Percentiles rank a stretch among this genome's conserved stretches.
Evolutionary conservation across 2,113 vertebrate species (phyloP).

Genomic region (Cyphomyrus discorhynchus): DNA sequence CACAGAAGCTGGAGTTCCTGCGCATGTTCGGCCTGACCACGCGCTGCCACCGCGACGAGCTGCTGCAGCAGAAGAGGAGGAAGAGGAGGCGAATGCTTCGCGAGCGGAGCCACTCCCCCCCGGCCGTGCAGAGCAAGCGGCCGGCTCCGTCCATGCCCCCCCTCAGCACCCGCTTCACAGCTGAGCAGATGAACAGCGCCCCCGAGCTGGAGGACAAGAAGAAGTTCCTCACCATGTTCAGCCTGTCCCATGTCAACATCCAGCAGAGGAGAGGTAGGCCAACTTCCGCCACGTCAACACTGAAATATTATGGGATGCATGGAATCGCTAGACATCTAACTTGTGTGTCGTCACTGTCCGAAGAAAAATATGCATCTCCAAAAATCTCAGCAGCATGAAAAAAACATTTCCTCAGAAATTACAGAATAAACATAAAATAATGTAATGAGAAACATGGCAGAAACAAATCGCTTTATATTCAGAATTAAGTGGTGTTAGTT

Average conservation of each 20-base stretch:
- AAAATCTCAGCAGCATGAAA: neutral
- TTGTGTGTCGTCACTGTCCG: neutral
- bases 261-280: conserved; percentile 82
- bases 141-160: conserved; percentile 65
- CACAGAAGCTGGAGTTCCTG: conserved; percentile 91
- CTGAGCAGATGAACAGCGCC: conserved; percentile 89
- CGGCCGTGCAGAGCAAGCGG: conserved; percentile 71
- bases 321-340: neutral
- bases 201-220: conserved; percentile 96
- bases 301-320: neutral
- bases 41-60: conserved; percentile 74
- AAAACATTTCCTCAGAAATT: neutral
- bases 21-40: conserved; percentile 85
- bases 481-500: no score
- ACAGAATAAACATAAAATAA: neutral
- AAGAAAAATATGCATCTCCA: neutral
- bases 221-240: conserved; percentile 89
- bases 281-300: neutral
- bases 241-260: conserved; percentile 81
- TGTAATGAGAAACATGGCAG: neutral
- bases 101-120: conserved; percentile 86
- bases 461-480: no score
- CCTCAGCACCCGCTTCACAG: conserved; percentile 86
- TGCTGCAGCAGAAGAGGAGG: conserved; percentile 83
- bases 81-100: conserved; percentile 89